Base-by-base conservation (phyloP, 1,140 invertebrate species). In the Saccostrea cuccullata region DNA sequence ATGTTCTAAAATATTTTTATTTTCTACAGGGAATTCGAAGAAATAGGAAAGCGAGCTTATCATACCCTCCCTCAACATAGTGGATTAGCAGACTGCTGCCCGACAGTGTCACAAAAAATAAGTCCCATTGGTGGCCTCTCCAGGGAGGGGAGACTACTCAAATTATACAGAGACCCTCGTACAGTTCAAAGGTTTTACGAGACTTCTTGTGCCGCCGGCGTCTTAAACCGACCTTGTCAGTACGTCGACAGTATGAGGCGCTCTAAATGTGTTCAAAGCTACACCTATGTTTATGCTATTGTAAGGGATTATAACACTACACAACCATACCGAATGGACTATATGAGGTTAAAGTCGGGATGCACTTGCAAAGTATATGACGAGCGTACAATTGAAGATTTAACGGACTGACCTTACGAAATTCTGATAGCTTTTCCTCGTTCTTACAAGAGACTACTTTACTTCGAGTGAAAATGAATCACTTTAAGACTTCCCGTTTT, bases 241-340 rank as follows among this genome's bases (percentile, higher is more conserved):
- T 98, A 97, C 95, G 95, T 98, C 88, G 96, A 97, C 94, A 96
- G 96, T 86, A 96, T 96, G 55, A 96, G 96, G 55, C 96, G 96
- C 84, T 97, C 97, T 6, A 95, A 96, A 91, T 98, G 98, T 95
- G 96, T 97, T 13, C 97, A 98, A 94, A 97, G 97, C 94, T 97
- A 97, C 94, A 97, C 97, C n/a, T 98, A 97, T 93, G 96, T 97
- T 0, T 98, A 98, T 94, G 98, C 97, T 17, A 96, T 98, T 86
- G 97, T 98, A 40, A 95, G 94, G 73, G 95, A 96, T 82, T 94
- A 93, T 89, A 94, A 93, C 73, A 93, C 95, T 26, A 95, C 96
- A 11, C 88, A 92, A 73, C 93, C 92, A 26, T 98, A 97, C 96
- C 96, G 96, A 85, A 95, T 98, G 93, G 98, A 98, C 94, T 97